Percentiles rank a stretch among this genome's conserved stretches.
These are phyloP conservation scores for Ammodytes marinus DNA, from an alignment of 2,113 vertebrate species.

Conservation along the genomic window DNA sequence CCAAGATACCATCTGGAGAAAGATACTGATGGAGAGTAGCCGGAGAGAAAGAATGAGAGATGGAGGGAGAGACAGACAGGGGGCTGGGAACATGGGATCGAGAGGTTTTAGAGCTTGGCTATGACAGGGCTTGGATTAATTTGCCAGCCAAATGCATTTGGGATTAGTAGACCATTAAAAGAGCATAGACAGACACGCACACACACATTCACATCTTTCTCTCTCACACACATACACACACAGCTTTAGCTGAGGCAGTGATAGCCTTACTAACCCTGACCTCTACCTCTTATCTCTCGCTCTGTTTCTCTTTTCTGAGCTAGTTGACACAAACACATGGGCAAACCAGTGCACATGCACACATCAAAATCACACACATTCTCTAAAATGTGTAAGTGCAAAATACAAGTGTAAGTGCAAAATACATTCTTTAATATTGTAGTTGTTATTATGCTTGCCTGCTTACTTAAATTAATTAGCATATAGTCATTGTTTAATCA, in stretches of 20 bases:
- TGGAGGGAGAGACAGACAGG: constrained; percentile 24
- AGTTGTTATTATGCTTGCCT: not conserved
- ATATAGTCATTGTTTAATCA: not conserved
- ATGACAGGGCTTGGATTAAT: constrained; percentile 82
- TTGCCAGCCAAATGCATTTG: constrained; percentile 81
- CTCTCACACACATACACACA: constrained; percentile 30
- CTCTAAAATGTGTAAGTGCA: not conserved
- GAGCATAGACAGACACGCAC: constrained; percentile 63
- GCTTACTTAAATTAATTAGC: not conserved
- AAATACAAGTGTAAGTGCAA: not conserved
- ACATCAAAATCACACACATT: not conserved
- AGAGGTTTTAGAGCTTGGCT: constrained; percentile 70
- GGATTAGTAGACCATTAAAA: constrained; percentile 85
- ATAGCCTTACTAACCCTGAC: constrained; percentile 70
- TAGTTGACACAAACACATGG: constrained; percentile 36
- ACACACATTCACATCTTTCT: constrained; percentile 20
- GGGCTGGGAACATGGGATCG: constrained; percentile 33
- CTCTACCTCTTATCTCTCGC: constrained; percentile 36
- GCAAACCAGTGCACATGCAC: not conserved
- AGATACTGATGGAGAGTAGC: constrained; percentile 61
- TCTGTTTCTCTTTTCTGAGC: constrained; percentile 24
- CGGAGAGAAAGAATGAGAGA: constrained; percentile 35
- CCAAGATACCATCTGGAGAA: constrained; percentile 80
- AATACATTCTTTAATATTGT: not conserved
- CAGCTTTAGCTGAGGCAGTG: constrained; percentile 63